These are phyloP conservation scores for Zaprionus ornatus DNA, from an alignment of 1,140 invertebrate genomes.

Conservation along the genomic window DNA sequence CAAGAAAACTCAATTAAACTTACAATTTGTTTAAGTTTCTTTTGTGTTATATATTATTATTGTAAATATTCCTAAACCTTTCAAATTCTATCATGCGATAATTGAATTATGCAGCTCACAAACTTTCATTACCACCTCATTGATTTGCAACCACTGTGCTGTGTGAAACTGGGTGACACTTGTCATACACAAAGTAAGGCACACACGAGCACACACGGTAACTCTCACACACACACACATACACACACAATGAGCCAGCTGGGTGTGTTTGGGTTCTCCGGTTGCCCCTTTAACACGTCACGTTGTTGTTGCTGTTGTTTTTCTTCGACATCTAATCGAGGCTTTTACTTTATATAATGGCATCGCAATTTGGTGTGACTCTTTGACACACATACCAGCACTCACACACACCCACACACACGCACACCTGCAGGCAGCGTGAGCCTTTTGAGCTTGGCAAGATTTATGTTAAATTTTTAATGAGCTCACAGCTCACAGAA, in stretches of 20 bases:
- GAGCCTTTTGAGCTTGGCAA: slow-evolving; percentile 24
- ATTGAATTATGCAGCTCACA: neutral
- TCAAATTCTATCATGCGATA: neutral
- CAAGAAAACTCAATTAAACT: no score
- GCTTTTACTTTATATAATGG: slow-evolving; percentile 69
- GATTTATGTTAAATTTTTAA: slow-evolving; percentile 76
- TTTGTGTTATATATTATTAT: neutral
- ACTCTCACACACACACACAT: slow-evolving; percentile 20
- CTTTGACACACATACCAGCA: slow-evolving; percentile 64
- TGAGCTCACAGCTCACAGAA: slow-evolving; percentile 18
- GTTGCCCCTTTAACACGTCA: slow-evolving; percentile 38
- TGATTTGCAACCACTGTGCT: slow-evolving; percentile 38
- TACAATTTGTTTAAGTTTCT: no score
- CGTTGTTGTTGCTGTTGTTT: slow-evolving; percentile 15
- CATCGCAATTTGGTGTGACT: slow-evolving; percentile 66
- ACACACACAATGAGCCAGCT: slow-evolving; percentile 27
- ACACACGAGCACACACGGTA: slow-evolving; percentile 9
- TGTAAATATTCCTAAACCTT: neutral
- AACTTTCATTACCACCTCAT: neutral
- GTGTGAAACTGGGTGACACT: slow-evolving; percentile 56
- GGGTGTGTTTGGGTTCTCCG: slow-evolving; percentile 59
- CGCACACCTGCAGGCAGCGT: slow-evolving; percentile 8
- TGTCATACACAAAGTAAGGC: slow-evolving; percentile 39
- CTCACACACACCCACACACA: slow-evolving; percentile 1
- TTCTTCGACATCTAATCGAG: slow-evolving; percentile 55